phyloP scores from a whole-genome alignment of 2,888 invertebrate genomes.

The Mesorhabditis sp. region DNA sequence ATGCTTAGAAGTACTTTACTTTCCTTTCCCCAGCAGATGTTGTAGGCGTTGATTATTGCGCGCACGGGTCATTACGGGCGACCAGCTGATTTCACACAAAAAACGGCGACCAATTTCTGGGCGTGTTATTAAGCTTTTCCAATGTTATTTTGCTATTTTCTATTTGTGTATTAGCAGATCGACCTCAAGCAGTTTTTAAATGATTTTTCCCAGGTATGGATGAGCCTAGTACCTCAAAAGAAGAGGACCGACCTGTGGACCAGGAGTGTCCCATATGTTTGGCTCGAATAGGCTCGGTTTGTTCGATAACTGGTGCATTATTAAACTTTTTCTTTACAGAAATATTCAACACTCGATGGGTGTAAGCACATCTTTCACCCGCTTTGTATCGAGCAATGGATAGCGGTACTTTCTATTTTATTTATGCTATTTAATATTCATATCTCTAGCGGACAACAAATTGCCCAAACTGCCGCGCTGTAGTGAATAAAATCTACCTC shows the following conservation, averaged over 20 bases:
- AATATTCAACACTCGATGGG: not conserved
- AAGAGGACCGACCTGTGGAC: not conserved
- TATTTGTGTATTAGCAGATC: too few relatives aligned
- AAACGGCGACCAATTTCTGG: too few relatives aligned
- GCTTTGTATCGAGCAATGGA: slow-evolving; percentile 1
- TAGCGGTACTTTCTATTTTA: not conserved
- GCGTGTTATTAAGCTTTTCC: too few relatives aligned
- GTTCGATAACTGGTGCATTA: too few relatives aligned
- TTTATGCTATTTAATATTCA: not conserved
- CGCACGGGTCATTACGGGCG: too few relatives aligned
- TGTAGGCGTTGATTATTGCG: too few relatives aligned
- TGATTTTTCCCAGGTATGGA: not conserved
- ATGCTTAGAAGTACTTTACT: too few relatives aligned
- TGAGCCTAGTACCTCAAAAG: slow-evolving; percentile 2
- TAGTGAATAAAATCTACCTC: not conserved
- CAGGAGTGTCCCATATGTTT: not conserved
- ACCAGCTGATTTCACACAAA: too few relatives aligned
- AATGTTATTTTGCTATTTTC: too few relatives aligned
- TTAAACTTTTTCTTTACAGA: not conserved
- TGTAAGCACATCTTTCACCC: not conserved
- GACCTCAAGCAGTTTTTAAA: not conserved
- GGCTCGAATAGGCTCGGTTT: not conserved
- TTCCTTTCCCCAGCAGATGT: too few relatives aligned
- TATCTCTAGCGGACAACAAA: not conserved
- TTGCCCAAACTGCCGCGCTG: not conserved